Evolutionary conservation across 2,888 invertebrate species (phyloP).

Genomic region (Philaethria dido): DNA sequence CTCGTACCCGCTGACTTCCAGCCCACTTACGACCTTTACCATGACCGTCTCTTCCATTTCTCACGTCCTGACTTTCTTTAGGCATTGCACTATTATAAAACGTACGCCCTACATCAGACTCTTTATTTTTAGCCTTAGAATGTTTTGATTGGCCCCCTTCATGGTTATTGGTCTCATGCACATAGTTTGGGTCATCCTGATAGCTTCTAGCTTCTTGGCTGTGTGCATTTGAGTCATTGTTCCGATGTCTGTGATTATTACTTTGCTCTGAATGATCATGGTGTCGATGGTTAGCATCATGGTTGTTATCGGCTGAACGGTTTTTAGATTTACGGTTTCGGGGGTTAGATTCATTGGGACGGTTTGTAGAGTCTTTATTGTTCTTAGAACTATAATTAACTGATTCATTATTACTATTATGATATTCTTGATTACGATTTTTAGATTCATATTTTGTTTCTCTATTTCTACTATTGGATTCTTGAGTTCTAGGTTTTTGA

Average conservation of each 20-base stretch:
- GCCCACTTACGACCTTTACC: constrained; percentile 62
- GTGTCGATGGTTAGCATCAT: constrained; percentile 46
- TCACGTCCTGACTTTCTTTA: constrained; percentile 67
- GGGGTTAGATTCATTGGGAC: constrained; percentile 44
- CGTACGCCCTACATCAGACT: constrained; percentile 63
- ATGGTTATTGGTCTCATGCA: constrained; percentile 48
- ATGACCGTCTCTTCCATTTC: constrained; percentile 62
- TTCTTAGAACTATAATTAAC: constrained; percentile 31
- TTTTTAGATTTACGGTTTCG: constrained; percentile 49
- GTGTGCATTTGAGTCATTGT: constrained; percentile 41
- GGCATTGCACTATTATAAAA: constrained; percentile 72
- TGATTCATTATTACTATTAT: constrained; percentile 40
- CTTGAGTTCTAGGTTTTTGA: constrained; percentile 54
- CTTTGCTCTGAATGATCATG: constrained; percentile 44
- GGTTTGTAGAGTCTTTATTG: constrained; percentile 33
- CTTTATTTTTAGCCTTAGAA: constrained; percentile 65
- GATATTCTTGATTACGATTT: constrained; percentile 46
- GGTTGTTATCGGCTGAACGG: constrained; percentile 47
- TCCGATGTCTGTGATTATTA: constrained; percentile 40
- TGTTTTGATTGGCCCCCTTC: constrained; percentile 63
- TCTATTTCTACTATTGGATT: constrained; percentile 50
- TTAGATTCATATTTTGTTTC: constrained; percentile 47
- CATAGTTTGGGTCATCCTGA: constrained; percentile 43
- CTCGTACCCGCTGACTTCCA: constrained; percentile 65
- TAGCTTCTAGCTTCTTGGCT: constrained; percentile 38